Percentiles rank a stretch among this genome's conserved stretches.
Evolutionary conservation across 2,888 invertebrate species (phyloP).

Genomic region (Meganola albula): DNA sequence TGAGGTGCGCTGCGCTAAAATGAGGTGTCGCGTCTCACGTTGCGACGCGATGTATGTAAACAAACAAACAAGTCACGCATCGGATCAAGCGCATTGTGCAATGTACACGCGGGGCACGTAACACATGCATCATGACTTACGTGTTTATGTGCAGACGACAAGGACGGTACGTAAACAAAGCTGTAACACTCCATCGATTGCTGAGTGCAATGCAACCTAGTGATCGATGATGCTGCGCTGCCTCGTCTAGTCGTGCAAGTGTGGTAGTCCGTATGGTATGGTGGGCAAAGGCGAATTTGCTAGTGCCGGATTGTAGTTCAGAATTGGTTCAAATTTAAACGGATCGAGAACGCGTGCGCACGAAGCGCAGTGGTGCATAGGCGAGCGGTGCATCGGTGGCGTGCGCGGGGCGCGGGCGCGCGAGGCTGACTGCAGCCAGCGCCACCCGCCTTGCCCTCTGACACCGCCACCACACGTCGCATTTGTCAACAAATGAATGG

Average conservation of each 20-base stretch:
- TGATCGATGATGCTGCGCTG: conserved; percentile 32
- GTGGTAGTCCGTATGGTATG: conserved; percentile 15
- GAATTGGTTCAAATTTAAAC: conserved; percentile 28
- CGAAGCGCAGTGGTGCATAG: conserved; percentile 33
- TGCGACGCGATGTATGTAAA: conserved; percentile 40
- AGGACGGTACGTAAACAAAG: conserved; percentile 55
- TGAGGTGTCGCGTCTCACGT: background rate
- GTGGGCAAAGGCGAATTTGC: conserved; percentile 19
- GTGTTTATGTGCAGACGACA: conserved; percentile 48
- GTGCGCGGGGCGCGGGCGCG: conserved; percentile 53
- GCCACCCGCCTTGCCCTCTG: conserved; percentile 56
- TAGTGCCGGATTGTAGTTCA: conserved; percentile 8
- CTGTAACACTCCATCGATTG: conserved; percentile 43
- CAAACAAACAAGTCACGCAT: conserved; percentile 52
- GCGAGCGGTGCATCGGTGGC: conserved; percentile 44
- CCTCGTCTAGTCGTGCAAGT: conserved; percentile 17
- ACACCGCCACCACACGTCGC: conserved; percentile 46
- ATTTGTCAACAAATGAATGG: conserved; percentile 72
- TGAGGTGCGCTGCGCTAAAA: background rate
- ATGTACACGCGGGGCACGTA: conserved; percentile 52
- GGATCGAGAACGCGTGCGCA: conserved; percentile 33
- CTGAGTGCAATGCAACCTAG: conserved; percentile 31
- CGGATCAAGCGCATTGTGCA: conserved; percentile 52
- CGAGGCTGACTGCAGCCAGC: conserved; percentile 42
- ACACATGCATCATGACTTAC: conserved; percentile 69